Base-by-base conservation (phyloP, 2,797 vertebrate species). In the Echeneis naucrates region DNA sequence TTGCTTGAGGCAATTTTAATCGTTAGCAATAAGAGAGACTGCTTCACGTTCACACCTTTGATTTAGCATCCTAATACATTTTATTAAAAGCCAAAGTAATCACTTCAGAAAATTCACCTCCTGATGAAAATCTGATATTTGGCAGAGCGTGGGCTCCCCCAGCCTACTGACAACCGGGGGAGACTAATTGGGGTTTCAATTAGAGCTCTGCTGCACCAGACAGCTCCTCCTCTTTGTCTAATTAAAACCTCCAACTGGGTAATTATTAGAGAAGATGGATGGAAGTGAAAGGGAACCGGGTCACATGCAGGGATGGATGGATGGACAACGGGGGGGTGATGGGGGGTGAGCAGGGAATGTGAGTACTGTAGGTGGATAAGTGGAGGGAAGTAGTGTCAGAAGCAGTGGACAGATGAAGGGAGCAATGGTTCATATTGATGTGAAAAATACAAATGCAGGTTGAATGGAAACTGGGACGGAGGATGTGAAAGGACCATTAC, bases 121-220 rank as follows among this genome's bases (percentile, higher is more conserved):
- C 67, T 83, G 78, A 87, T 85, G 60, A 68, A 83, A 88, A 90
- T 88, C 55, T 0, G 76, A 83, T 86, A 85, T 84, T 79, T 8
- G 24, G 33, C 66, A 6, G 68, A 66, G 1, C 19, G 35, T 33
- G 4, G 24, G 32, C 53, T 85, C 68, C 74, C 56, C 63, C 19
- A 0, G 45, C 76, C 66, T 33, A 47, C 73, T 45, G 77, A 69
- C 56, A 27, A 77, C 70, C 72, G 62, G 78, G 32, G 69, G 79
- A 77, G 75, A 75, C 62, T 86, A 88, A 90, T 80, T 85, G 80
- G 72, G 37, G 54, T 83, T 90, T 93, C 86, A 90, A 91, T 92
- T 90, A 90, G 63, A 71, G 55, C 45, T 71, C 61, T 68, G 57
- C 56, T 0, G 8, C 27, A 45, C 33, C 75, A 78, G 80, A 68